Percentiles rank a stretch among this genome's conserved stretches.
phyloP scores from a whole-genome alignment of 2,797 vertebrate genomes.

The Amphiprion clarkii region DNA sequence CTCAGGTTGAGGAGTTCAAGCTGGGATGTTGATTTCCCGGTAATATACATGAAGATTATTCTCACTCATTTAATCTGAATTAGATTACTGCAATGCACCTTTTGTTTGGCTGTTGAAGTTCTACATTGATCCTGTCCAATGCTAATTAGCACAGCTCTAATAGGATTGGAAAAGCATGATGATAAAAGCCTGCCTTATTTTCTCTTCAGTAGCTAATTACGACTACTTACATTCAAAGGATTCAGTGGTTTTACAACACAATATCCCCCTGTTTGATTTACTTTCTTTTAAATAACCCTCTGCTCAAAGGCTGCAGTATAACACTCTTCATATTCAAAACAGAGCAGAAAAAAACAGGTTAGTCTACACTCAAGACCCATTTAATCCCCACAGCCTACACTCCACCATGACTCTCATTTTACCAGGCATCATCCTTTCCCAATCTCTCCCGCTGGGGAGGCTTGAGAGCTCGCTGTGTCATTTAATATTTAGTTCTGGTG shows the following conservation, averaged over 20 bases:
- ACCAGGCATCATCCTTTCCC: conserved; percentile 53
- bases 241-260: conserved; percentile 2
- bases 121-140: conserved; percentile 20
- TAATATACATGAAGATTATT: conserved; percentile 3
- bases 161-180: conserved; percentile 3
- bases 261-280: conserved; percentile 6
- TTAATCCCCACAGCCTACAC: conserved; percentile 51
- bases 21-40: not conserved
- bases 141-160: conserved; percentile 33
- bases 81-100: conserved; percentile 5
- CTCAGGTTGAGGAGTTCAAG: not conserved
- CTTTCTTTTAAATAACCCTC: conserved; percentile 26
- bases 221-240: conserved; percentile 5
- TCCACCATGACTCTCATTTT: conserved; percentile 58
- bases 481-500: conserved; percentile 74
- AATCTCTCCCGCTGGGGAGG: conserved; percentile 49
- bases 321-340: conserved; percentile 35
- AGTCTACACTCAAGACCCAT: conserved; percentile 35
- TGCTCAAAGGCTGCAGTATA: conserved; percentile 24
- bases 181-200: conserved; percentile 35
- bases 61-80: conserved; percentile 18
- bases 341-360: conserved; percentile 39
- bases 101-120: conserved; percentile 25
- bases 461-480: conserved; percentile 62
- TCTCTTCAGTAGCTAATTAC: conserved; percentile 27